Conservation (phyloP, 2,888 invertebrate species). For the Alloplasta piceator region DNA sequence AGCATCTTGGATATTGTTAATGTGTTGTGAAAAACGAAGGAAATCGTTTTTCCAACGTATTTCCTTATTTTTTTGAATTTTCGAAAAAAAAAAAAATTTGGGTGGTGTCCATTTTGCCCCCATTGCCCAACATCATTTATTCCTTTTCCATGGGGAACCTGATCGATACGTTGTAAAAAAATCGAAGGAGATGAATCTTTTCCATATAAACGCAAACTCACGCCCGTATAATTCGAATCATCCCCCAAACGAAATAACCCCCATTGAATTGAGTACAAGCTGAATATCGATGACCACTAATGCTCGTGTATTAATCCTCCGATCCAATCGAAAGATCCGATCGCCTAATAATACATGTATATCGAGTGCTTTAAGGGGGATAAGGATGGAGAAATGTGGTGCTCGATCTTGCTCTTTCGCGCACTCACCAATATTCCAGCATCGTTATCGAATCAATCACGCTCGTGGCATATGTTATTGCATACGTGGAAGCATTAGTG, state of each 20-base stretch:
- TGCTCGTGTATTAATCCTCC: slow-evolving; percentile 45
- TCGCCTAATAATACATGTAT: neutral
- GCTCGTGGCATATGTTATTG: slow-evolving; percentile 3
- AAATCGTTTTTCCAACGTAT: too few relatives aligned
- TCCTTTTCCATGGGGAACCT: too few relatives aligned
- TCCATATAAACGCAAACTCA: slow-evolving; percentile 8
- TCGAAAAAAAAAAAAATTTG: too few relatives aligned
- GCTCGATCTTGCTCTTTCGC: slow-evolving; percentile 7
- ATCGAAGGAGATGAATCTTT: slow-evolving; percentile 38
- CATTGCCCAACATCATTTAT: too few relatives aligned
- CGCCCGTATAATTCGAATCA: slow-evolving; percentile 50
- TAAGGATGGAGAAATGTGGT: slow-evolving; percentile 13
- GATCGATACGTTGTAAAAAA: slow-evolving; percentile 29
- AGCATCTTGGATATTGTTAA: too few relatives aligned
- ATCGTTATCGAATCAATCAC: slow-evolving; percentile 14
- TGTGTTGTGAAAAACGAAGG: too few relatives aligned
- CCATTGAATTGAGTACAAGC: slow-evolving; percentile 8
- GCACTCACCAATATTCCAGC: slow-evolving; percentile 1
- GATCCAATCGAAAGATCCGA: slow-evolving; percentile 43
- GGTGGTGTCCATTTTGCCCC: too few relatives aligned
- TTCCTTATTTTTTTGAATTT: too few relatives aligned
- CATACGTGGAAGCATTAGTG: neutral
- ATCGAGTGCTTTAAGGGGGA: slow-evolving; percentile 14
- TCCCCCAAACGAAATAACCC: slow-evolving; percentile 8
- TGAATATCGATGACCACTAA: slow-evolving; percentile 48